Evolutionary conservation across 92 coral and sea anemone genomes (phyloP), one percentile per base, ranked within the genome.

Genomic region (Actinernus sp.): DNA sequence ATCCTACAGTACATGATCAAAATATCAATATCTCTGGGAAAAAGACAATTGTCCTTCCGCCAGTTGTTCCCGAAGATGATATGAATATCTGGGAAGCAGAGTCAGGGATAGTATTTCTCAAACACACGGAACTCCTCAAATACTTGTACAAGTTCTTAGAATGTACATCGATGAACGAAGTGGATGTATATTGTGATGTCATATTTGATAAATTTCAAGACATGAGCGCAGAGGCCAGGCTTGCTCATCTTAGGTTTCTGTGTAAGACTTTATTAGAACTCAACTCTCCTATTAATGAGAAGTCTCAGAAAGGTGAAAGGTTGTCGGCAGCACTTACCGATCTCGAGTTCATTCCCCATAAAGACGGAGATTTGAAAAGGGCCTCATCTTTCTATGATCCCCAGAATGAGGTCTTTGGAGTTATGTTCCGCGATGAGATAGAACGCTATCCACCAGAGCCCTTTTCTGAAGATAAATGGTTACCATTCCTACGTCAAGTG

Each of bases 401-500:
- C 9, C 0, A 17, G 1, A 48, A 60, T 39, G 37, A 33, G 1
- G 96, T 89, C 3, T 89, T 89, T 63, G 24, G 20, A 29, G 45
- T 21, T 0, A 89, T 89, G 91, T 60, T 89, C 21, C 9, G 31
- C 0, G 46, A 34, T 1, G 49, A 53, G n/a, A 73, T 52, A 31
- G 80, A 78, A 5, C 20, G 4, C 64, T 88, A 82, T 40, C 93
- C 93, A n/a, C 76, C 82, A 2, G n/a, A 17, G 3, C 93, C 93
- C 10, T 88, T 82, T 48, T 47, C 32, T 11, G 45, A 63, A 0
- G 8, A 0, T 0, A 8, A 53, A 1, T 88, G 94, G 94, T 19
- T 78, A 36, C 30, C 37, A 5, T 83, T 88, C 36, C 53, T 88
- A 52, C 49, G 53, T 14, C 13, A 65, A 4, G 43, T 83, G 37